Percentiles rank a stretch among this genome's conserved stretches.
Evolutionary conservation across 2,113 vertebrate genomes (phyloP).

Genomic region (Grammatotria lemairii): DNA sequence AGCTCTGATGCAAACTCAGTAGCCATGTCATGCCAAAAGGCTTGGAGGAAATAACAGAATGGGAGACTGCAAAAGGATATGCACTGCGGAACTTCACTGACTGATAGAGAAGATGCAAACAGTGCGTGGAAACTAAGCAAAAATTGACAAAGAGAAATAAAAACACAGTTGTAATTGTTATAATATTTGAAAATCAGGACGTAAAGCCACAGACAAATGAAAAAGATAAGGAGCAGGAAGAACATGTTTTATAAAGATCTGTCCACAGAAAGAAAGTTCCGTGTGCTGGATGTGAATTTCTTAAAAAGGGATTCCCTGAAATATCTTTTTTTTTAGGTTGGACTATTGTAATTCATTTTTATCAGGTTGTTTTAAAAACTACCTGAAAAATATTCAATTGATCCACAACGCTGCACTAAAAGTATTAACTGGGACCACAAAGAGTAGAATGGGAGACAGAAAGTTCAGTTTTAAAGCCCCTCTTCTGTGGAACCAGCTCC

Average conservation of each 20-base stretch:
- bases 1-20: not conserved
- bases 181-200: not conserved
- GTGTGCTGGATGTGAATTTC: not conserved
- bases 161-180: not conserved
- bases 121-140: not conserved
- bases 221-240: not conserved
- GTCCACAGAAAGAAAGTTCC: not conserved
- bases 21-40: not conserved
- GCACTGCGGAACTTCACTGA: not conserved
- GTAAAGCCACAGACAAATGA: not conserved
- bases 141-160: fast-evolving
- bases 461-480: not conserved
- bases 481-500: not conserved
- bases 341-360: not conserved
- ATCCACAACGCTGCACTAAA: not conserved
- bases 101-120: not conserved
- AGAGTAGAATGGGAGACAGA: not conserved
- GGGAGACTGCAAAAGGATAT: not conserved
- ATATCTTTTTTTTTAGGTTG: not conserved
- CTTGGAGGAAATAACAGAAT: not conserved
- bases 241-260: not conserved
- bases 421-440: not conserved
- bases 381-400: not conserved
- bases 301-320: not conserved
- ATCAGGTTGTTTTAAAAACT: not conserved